These are phyloP conservation scores for Strongylocentrotus purpuratus DNA, from an alignment of 35 echinoderm and acorn worm species.

Conservation along the genomic window DNA sequence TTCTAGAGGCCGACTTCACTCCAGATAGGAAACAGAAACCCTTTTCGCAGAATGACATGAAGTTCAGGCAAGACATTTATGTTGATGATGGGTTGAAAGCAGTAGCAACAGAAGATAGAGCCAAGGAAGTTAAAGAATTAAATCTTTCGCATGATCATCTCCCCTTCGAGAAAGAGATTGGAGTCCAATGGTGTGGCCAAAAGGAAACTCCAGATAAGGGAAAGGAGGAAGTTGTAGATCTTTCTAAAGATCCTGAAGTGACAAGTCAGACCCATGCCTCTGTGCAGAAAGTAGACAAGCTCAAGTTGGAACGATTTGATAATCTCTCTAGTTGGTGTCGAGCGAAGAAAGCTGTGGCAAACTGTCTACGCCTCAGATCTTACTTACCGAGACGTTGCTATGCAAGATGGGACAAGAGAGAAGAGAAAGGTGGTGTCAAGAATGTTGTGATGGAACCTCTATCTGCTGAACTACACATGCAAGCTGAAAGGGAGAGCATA, in stretches of 20 bases:
- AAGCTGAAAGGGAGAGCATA: constrained; percentile 50
- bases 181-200: no score
- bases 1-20: neutral
- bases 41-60: constrained; percentile 60
- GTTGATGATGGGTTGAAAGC: neutral
- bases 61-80: constrained; percentile 42
- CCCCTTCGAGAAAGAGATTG: no score
- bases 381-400: constrained; percentile 13
- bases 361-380: constrained; percentile 34
- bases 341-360: neutral
- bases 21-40: neutral
- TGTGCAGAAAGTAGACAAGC: no score
- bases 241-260: no score
- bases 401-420: neutral
- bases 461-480: neutral
- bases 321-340: neutral
- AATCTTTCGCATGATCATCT: no score
- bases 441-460: constrained; percentile 21
- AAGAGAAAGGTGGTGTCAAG: neutral
- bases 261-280: no score
- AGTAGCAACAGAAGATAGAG: neutral
- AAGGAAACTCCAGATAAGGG: no score
- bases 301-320: no score
- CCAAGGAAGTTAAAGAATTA: no score
- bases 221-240: no score